phyloP scores from a whole-genome alignment of 2,797 vertebrate species.

The Helostoma temminkii region DNA sequence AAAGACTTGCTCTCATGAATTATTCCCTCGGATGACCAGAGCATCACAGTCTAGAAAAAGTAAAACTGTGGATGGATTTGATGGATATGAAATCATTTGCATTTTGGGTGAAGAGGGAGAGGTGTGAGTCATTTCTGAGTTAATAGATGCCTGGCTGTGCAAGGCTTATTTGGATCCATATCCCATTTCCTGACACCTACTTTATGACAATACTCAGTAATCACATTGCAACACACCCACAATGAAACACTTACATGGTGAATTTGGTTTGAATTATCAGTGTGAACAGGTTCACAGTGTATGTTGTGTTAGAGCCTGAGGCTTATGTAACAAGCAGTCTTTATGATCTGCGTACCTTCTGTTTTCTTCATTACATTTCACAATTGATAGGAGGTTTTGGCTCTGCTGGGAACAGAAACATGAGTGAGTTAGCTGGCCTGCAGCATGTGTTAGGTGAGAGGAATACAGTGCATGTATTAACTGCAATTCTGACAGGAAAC shows the following conservation, averaged over 20 bases:
- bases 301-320: neutral
- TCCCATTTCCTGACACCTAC: slow-evolving; percentile 23
- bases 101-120: slow-evolving; percentile 11
- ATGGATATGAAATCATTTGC: slow-evolving; percentile 18
- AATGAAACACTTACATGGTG: neutral
- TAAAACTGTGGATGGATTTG: slow-evolving; percentile 13
- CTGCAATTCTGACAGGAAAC: neutral
- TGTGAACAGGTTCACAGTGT: slow-evolving; percentile 11
- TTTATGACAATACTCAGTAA: slow-evolving; percentile 11
- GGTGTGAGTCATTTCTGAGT: neutral
- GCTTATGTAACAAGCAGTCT: slow-evolving; percentile 2
- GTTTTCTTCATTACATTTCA: slow-evolving; percentile 30
- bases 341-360: slow-evolving; percentile 30
- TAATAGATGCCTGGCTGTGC: neutral
- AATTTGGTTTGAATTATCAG: slow-evolving; percentile 2
- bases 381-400: slow-evolving; percentile 13
- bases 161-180: slow-evolving; percentile 27
- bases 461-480: neutral
- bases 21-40: neutral
- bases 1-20: slow-evolving; percentile 21
- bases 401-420: slow-evolving; percentile 9
- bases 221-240: slow-evolving; percentile 6
- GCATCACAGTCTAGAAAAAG: slow-evolving; percentile 1
- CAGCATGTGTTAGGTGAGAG: neutral
- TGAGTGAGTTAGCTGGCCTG: neutral